Percentiles rank a stretch among this genome's conserved stretches.
Conservation (phyloP, 2,113 vertebrate genomes). For the Rhabdornis inornatus region DNA sequence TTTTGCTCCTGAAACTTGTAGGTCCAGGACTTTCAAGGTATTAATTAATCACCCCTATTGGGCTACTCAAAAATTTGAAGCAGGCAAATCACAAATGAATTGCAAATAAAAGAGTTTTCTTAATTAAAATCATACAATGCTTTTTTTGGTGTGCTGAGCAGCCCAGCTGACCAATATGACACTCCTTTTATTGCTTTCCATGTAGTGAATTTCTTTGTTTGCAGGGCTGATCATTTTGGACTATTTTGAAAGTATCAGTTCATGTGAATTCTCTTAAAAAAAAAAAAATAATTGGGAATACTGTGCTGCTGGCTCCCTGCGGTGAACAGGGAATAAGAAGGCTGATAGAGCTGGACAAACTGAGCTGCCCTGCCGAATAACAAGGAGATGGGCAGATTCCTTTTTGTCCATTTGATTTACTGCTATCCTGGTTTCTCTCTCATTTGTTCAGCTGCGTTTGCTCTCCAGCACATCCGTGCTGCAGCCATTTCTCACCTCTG, state of each 20-base stretch:
- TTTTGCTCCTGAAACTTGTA: background rate
- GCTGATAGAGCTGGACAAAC: background rate
- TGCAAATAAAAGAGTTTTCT: background rate
- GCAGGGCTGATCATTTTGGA: background rate
- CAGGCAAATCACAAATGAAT: background rate
- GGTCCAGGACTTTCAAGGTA: rapidly evolving
- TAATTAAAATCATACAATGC: background rate
- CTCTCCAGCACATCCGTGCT: background rate
- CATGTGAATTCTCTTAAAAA: background rate
- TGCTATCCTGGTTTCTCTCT: background rate
- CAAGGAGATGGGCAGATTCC: background rate
- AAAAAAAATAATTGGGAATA: background rate
- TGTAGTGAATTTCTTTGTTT: background rate
- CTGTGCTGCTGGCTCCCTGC: background rate
- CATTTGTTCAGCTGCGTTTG: background rate
- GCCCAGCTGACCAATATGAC: background rate
- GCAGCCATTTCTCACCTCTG: background rate
- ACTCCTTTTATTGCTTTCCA: background rate
- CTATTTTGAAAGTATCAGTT: background rate
- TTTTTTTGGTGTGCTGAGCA: background rate
- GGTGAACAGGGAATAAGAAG: background rate
- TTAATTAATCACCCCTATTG: background rate
- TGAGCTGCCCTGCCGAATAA: background rate
- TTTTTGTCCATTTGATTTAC: background rate
- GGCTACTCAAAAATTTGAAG: background rate